Conservation (phyloP, 2,888 invertebrate species). For the Leucozona laternaria region DNA sequence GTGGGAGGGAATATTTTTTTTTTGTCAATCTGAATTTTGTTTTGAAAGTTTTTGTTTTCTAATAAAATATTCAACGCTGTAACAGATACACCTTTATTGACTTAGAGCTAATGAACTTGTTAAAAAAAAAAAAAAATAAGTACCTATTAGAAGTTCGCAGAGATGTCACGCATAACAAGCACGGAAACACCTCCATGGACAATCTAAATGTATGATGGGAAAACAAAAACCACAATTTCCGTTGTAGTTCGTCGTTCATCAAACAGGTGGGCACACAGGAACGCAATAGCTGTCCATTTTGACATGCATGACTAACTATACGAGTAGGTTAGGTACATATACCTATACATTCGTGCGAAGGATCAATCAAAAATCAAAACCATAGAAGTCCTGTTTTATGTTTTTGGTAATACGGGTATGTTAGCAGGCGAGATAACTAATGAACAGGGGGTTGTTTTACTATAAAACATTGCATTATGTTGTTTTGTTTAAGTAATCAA, state of each 20-base stretch:
- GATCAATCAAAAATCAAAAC: constrained; percentile 69
- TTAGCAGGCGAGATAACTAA: background rate
- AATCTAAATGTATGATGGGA: background rate
- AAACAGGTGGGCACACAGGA: constrained; percentile 51
- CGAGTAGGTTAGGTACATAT: background rate
- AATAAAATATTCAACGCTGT: constrained; percentile 17
- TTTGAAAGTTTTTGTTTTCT: constrained; percentile 15
- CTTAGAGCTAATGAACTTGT: constrained; percentile 27
- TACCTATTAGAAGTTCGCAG: background rate
- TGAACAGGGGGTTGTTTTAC: background rate
- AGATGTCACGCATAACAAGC: constrained; percentile 17
- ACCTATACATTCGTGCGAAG: constrained; percentile 46
- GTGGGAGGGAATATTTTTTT: constrained; percentile 4
- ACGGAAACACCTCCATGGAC: constrained; percentile 28
- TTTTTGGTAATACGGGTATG: background rate
- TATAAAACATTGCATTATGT: background rate
- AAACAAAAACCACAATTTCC: constrained; percentile 33
- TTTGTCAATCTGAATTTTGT: background rate
- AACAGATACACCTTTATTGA: background rate
- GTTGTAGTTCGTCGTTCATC: background rate
- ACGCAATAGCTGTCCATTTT: constrained; percentile 15
- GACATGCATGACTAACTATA: constrained; percentile 45
- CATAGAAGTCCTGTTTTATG: constrained; percentile 34
- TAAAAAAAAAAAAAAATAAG: background rate
- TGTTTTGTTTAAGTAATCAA: too few relatives aligned